Conservation (phyloP, 2,113 vertebrate species). For the Misgurnus mizolepis region DNA sequence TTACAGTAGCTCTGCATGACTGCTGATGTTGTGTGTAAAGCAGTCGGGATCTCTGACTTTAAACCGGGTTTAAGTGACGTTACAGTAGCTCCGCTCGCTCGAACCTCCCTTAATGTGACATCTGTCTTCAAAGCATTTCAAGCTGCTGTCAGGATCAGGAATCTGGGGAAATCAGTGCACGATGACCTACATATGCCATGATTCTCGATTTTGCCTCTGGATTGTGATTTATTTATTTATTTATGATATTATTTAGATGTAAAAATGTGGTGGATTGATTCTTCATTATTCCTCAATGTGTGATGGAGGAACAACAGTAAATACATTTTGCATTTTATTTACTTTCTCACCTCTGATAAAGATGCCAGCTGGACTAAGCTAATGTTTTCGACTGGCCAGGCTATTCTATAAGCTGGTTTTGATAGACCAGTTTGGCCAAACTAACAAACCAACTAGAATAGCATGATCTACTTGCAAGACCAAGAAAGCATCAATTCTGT, state of each 20-base stretch:
- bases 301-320: too few species aligned
- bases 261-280: slow-evolving; percentile 10
- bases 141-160: slow-evolving; percentile 55
- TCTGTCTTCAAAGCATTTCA: slow-evolving; percentile 72
- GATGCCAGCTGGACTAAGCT: too few species aligned
- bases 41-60: slow-evolving; percentile 56
- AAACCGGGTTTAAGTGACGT: slow-evolving; percentile 19
- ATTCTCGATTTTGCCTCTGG: slow-evolving; percentile 67
- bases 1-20: not conserved
- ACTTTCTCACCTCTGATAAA: too few species aligned
- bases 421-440: too few species aligned
- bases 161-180: slow-evolving; percentile 62
- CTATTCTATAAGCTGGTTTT: too few species aligned
- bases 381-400: too few species aligned
- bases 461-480: too few species aligned
- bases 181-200: slow-evolving; percentile 68
- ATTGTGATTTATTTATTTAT: slow-evolving; percentile 61
- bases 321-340: too few species aligned
- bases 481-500: too few species aligned
- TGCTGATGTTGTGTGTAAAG: slow-evolving; percentile 11
- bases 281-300: not conserved
- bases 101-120: slow-evolving; percentile 68
- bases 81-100: slow-evolving; percentile 47
- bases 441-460: too few species aligned
- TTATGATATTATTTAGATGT: slow-evolving; percentile 50